Evolutionary conservation across 92 coral and sea anemone species (phyloP).

Genomic region (Porites evermanni): DNA sequence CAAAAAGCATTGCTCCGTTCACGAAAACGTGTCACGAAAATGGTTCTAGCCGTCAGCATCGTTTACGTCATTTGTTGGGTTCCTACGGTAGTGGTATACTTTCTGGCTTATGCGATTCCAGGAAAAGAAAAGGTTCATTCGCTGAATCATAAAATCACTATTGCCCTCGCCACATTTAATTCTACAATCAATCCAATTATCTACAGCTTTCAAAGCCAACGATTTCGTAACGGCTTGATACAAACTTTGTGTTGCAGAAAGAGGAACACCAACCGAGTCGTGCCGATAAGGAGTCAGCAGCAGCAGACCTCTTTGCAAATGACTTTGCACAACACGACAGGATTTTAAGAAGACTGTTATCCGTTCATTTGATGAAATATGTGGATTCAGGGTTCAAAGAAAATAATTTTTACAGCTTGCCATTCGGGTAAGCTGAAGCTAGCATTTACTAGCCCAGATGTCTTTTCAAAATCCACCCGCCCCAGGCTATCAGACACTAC

Average conservation of each 20-base stretch:
- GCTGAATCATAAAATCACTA: not conserved
- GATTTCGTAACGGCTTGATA: not conserved
- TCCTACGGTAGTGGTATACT: conserved; percentile 5
- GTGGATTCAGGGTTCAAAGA: too few species aligned
- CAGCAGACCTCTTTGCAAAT: not conserved
- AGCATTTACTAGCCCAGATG: too few species aligned
- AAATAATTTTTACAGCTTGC: too few species aligned
- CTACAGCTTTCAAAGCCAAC: conserved; percentile 12
- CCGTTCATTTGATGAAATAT: too few species aligned
- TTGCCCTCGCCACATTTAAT: not conserved
- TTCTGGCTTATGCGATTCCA: not conserved
- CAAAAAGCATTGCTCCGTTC: not conserved
- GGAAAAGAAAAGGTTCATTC: not conserved
- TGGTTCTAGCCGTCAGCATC: conserved; percentile 24
- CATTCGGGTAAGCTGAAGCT: too few species aligned
- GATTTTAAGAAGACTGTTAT: too few species aligned
- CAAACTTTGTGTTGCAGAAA: not conserved
- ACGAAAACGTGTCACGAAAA: conserved; percentile 23
- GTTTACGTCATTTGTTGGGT: conserved; percentile 28
- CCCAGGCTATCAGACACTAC: too few species aligned
- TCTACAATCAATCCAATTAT: conserved; percentile 19
- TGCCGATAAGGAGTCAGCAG: not conserved
- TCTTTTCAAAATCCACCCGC: too few species aligned
- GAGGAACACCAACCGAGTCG: not conserved
- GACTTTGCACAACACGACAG: not conserved